Evolutionary conservation across 2,888 invertebrate genomes (phyloP).

Genomic region (Tyria jacobaeae): DNA sequence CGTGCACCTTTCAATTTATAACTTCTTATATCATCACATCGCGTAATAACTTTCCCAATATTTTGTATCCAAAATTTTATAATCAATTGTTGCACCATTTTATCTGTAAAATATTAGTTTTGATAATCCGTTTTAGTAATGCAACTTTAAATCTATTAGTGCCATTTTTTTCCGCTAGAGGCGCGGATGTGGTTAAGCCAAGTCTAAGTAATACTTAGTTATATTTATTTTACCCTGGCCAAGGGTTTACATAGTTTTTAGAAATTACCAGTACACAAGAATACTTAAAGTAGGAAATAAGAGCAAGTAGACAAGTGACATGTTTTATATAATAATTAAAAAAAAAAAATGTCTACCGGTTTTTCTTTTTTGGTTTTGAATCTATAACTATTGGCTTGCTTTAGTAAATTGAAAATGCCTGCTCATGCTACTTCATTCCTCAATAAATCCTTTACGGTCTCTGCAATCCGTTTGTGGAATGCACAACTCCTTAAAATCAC

Average conservation of each 20-base stretch:
- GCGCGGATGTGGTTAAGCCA: neutral
- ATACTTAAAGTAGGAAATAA: too few species aligned
- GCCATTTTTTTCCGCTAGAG: neutral
- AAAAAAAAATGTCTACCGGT: too few species aligned
- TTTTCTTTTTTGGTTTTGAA: too few species aligned
- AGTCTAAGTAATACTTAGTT: neutral
- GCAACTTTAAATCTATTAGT: neutral
- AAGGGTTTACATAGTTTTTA: neutral
- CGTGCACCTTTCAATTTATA: slow-evolving; percentile 2
- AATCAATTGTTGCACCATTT: slow-evolving; percentile 9
- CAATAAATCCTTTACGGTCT: too few species aligned
- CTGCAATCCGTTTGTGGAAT: too few species aligned
- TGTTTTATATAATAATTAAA: too few species aligned
- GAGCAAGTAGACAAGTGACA: too few species aligned
- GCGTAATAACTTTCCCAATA: slow-evolving; percentile 12
- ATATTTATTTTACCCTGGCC: neutral
- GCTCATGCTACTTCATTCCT: too few species aligned
- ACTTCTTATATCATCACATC: slow-evolving; percentile 10
- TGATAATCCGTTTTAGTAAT: neutral
- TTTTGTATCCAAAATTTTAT: slow-evolving; percentile 10
- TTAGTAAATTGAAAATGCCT: too few species aligned
- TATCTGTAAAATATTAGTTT: neutral
- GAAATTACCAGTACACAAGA: too few species aligned
- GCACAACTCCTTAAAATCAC: too few species aligned
- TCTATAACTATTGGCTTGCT: too few species aligned